A percentile compares a stretch with the other conserved stretches of the same genome.
Conservation (phyloP, 2,113 vertebrate species). For the Mola mola region DNA sequence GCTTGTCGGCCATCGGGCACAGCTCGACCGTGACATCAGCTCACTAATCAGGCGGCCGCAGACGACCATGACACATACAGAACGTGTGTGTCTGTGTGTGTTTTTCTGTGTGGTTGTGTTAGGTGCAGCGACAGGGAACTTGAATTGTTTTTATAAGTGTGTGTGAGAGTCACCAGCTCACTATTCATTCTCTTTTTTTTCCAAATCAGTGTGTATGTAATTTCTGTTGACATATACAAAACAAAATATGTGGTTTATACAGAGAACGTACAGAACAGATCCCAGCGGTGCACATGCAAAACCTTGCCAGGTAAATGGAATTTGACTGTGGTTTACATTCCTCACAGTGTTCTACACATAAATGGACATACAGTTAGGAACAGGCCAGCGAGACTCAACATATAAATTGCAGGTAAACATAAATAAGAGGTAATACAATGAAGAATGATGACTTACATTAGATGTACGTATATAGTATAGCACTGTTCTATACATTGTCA, state of each 20-base stretch:
- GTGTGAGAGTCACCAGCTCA: not conserved
- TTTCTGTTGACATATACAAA: slow-evolving; percentile 28
- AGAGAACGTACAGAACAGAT: slow-evolving; percentile 5
- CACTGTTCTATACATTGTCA: no score
- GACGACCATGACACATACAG: slow-evolving; percentile 11
- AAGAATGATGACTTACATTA: no score
- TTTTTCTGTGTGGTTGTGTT: no score
- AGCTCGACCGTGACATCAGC: slow-evolving; percentile 16
- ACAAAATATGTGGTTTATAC: not conserved
- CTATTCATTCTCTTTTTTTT: slow-evolving; percentile 8
- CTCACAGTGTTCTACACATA: no score
- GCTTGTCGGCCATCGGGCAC: slow-evolving; percentile 49
- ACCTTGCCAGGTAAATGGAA: no score
- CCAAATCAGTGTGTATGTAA: slow-evolving; percentile 3
- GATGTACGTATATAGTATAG: no score
- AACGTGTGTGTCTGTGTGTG: slow-evolving; percentile 8
- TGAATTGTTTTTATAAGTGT: not conserved
- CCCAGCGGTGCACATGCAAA: not conserved
- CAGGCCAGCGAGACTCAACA: no score
- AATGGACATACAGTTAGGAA: no score
- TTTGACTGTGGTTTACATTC: no score
- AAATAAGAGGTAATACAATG: no score
- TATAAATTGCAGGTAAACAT: no score
- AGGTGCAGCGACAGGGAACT: slow-evolving; percentile 1
- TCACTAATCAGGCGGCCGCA: slow-evolving; percentile 31